Percentiles rank a stretch among this genome's conserved stretches.
These are phyloP conservation scores for Petrocephalus sullivani DNA, from an alignment of 2,797 vertebrate genomes.

Conservation along the genomic window DNA sequence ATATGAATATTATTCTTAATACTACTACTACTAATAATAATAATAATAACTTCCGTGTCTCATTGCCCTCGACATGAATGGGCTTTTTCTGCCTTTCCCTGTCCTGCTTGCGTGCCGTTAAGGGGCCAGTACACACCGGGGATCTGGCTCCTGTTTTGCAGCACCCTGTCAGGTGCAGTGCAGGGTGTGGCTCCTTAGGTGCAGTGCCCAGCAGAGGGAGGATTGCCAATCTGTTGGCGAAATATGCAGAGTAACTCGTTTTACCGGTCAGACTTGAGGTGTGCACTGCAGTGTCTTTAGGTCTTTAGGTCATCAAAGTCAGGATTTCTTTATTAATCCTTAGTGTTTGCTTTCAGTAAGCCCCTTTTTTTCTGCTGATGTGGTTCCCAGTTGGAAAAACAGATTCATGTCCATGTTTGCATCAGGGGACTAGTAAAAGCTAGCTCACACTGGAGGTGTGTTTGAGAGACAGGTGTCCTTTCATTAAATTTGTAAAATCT, in stretches of 20 bases:
- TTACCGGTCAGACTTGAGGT: not conserved
- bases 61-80: not conserved
- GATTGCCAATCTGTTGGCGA: conserved; percentile 13
- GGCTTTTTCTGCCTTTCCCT: not conserved
- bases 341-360: conserved; percentile 7
- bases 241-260: not conserved
- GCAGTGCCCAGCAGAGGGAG: not conserved
- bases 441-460: not conserved
- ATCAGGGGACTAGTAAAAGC: not conserved
- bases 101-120: not conserved
- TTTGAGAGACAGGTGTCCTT: not conserved
- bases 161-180: not conserved
- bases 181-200: not conserved
- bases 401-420: not conserved
- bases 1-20: not conserved
- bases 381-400: not conserved
- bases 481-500: not conserved
- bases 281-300: not conserved
- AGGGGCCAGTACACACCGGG: not conserved
- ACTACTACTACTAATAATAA: not conserved
- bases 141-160: not conserved
- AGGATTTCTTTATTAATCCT: conserved; percentile 17
- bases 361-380: conserved; percentile 11
- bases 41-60: not conserved
- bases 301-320: not conserved